Evolutionary conservation across 2,888 invertebrate genomes (phyloP), one percentile per base, ranked within the genome.

Genomic region (Zaprionus lineosus): DNA sequence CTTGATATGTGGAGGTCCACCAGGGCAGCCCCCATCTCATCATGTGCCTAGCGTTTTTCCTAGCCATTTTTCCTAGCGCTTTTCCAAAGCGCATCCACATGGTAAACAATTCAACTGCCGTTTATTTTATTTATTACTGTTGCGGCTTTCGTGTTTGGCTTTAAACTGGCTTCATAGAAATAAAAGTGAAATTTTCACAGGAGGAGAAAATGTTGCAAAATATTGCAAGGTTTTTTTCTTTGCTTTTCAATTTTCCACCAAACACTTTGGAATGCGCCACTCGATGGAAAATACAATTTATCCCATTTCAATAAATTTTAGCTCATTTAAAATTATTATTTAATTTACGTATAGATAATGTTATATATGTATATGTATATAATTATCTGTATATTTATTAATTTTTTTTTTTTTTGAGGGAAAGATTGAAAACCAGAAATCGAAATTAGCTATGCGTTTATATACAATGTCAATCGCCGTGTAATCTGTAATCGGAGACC

Each of bases 181-280:
- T 82, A 78, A 85, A 81, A 81, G 83, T 85, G 79, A 81, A 85
- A 81, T 66, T 84, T 81, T 75, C 74, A 65, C 79, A 72, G 53
- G 26, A 56, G 68, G 67, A 84, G 79, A 85, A 83, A 83, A 69
- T 74, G 70, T 63, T 75, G 69, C 72, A 82, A 79, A 66, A 66
- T 61, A 67, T 48, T 16, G 36, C 51, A 24, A 33, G 44, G 51
- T 31, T 29, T 41, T 34, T 59, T 63, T 53, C 7, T 9, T 56
- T 55, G 21, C 21, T 21, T 21, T 7, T 24, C 24, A 24, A 8
- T 3, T 24, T 24, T 24, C 24, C 6, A 4, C 8, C n/a, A 24
- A n/a, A n/a, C 57, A 41, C 28, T 40, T 51, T 61, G 47, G 31
- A 21, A 44, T 55, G 48, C 33, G 37, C 39, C 48, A 34, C 48